Base-by-base conservation (phyloP, 1,140 invertebrate species). In the Rhagoletis pomonella region DNA sequence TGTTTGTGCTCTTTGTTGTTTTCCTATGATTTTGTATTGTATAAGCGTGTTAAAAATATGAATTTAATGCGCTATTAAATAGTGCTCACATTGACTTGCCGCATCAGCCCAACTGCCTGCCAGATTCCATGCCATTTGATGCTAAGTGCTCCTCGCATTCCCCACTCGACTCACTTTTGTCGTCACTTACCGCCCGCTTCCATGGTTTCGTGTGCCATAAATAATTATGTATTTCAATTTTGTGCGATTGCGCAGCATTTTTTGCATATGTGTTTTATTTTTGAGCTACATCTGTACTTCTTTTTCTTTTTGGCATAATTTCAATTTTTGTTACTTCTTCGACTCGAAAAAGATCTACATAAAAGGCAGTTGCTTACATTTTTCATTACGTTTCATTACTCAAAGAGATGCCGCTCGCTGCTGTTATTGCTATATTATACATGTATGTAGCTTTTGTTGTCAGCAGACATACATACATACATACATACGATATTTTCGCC, bases 211-310 rank as follows among this genome's bases (percentile, higher is more conserved):
- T 29, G 73, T 81, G 73, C 73, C n/a, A 29, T 81, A 81, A 81
- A 81, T 81, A 50, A 81, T 81, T 81, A 81, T 29, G 29, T 29
- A 29, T 81, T 19, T 81, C 47, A 81, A 55, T 81, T 81, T 81
- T 81, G 17, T 81, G 73, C 73, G 73, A 81, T 81, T 81, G 73
- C 73, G 73, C 73, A 81, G 73, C 73, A 55, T 55, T 81, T 77
- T 50, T 77, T 4, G 44, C 19, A 47, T 9, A 12, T 44, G 17
- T 47, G 19, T 73, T 0, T 17, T 4, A 42, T n/a, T 42, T 55
- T 12, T 7, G 12, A 4, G 44, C 69, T 14, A 47, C 12, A 47
- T 12, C 47, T 81, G 42, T 14, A 47, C 12, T 73, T 12, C 47
- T 81, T 55, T 81, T 73, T 5, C 42, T 29, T 73, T 69, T 73